Evolutionary conservation across 2,888 invertebrate genomes (phyloP).

Genomic region (Agonopterix alstromeriana): DNA sequence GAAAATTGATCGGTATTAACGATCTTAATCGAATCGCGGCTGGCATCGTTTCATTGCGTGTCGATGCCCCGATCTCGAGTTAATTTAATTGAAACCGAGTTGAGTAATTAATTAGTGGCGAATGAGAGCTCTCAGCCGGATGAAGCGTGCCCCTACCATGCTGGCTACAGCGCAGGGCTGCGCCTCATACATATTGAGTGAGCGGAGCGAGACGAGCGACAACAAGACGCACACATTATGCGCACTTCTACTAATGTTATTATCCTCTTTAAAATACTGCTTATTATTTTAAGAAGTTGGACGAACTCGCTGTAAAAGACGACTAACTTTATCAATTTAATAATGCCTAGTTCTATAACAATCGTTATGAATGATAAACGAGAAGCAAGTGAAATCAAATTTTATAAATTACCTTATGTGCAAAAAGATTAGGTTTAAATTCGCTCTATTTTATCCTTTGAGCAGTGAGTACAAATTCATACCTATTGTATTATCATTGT

Average conservation of each 20-base stretch:
- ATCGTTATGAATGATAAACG: too few relatives aligned
- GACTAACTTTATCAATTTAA: too few relatives aligned
- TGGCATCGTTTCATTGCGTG: constrained; percentile 64
- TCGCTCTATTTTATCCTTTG: too few relatives aligned
- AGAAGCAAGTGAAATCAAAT: too few relatives aligned
- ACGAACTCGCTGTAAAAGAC: constrained; percentile 6
- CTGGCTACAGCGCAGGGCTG: constrained; percentile 40
- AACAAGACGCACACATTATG: constrained; percentile 17
- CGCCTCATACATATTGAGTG: constrained; percentile 40
- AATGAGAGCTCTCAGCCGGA: constrained; percentile 65
- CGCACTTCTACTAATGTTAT: not conserved
- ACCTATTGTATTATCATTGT: too few relatives aligned
- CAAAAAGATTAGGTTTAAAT: too few relatives aligned
- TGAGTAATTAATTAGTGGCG: constrained; percentile 73
- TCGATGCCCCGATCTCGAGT: constrained; percentile 66
- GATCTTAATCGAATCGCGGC: constrained; percentile 68
- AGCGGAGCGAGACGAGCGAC: constrained; percentile 2
- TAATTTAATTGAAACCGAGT: constrained; percentile 74
- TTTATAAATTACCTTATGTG: too few relatives aligned
- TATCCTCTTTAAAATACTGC: not conserved
- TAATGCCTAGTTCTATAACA: too few relatives aligned
- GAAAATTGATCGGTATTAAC: constrained; percentile 67
- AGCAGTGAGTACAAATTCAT: too few relatives aligned
- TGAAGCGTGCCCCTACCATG: constrained; percentile 39
- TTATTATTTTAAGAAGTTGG: not conserved